Base-by-base conservation (phyloP, 2,113 vertebrate species). In the Prunella himalayana region DNA sequence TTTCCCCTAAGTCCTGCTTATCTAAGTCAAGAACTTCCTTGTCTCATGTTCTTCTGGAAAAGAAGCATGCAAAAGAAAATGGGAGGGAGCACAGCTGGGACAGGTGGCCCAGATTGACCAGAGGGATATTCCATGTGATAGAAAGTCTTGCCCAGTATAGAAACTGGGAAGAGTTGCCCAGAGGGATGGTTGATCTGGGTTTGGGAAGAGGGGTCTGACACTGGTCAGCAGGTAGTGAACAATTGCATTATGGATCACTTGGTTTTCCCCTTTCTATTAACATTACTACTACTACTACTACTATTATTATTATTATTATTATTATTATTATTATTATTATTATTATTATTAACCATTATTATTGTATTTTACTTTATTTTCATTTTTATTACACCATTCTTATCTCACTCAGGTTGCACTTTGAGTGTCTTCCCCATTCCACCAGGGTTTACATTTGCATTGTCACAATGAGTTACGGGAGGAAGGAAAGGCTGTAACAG, bases 71-170 rank as follows among this genome's bases (percentile, higher is more conserved):
- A 37, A 44, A 51, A 53, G 9, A 39, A 86, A 53, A 39, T 78
- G 54, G 8, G 33, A 60, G 33, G 39, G 18, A 77, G 18, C 14
- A 60, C 2, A 51, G 33, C 37, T 44, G 45, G 45, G 14, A 44
- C 17, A 68, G 45, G 45, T 37, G 53, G 44, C 25, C 37, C 25
- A 37, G 53, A 35, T 6, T 37, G 39, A 60, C 9, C 11, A 53
- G 27, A 45, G 11, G 20, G 25, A 35, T 76, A 28, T 28, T 33
- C 39, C 33, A 53, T 1, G 3, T 0, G 0, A 51, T 4, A 27
- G 9, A 23, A 60, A 37, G 8, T 44, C 27, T 23, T 15, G 9
- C 11, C 18, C 33, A 33, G 27, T 39, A 13, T 13, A 45, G 10
- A 69, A 53, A 45, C 39, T 23, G 22, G 18, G n/a, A 23, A 9